Evolutionary conservation across 2,797 vertebrate genomes (phyloP).

Genomic region (Chaetophractus vellerosus): DNA sequence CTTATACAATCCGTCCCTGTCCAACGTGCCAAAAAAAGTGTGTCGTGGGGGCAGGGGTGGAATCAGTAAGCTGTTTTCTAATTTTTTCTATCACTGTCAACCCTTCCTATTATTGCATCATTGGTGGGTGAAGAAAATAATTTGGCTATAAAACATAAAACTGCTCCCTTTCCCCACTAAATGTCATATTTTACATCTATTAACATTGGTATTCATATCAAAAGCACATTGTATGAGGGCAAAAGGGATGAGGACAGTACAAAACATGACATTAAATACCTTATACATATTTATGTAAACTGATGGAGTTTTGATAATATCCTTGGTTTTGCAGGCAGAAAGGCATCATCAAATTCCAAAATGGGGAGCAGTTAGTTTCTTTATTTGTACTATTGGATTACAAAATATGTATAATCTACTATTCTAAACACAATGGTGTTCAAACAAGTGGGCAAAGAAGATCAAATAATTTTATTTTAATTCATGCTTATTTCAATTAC

Average conservation of each 20-base stretch:
- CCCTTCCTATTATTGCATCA: neutral
- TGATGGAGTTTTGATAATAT: neutral
- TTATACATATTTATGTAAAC: neutral
- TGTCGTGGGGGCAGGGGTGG: neutral
- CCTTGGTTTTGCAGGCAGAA: neutral
- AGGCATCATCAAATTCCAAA: neutral
- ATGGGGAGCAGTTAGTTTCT: neutral
- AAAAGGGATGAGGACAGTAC: neutral
- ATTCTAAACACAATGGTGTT: neutral
- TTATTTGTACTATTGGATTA: neutral
- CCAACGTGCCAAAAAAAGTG: too few relatives aligned
- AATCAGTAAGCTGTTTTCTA: neutral
- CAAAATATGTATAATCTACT: neutral
- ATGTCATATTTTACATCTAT: constrained; percentile 79
- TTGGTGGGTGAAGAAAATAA: constrained; percentile 5
- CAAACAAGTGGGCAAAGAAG: neutral
- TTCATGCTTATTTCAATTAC: constrained; percentile 17
- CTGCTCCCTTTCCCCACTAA: constrained; percentile 44
- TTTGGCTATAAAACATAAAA: constrained; percentile 32
- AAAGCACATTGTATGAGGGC: constrained; percentile 48
- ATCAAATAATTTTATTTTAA: neutral
- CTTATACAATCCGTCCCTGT: neutral
- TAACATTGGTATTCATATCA: constrained; percentile 73
- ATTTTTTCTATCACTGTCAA: neutral
- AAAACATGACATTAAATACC: neutral